These are phyloP conservation scores for Ambastaia sidthimunki DNA, from an alignment of 2,797 vertebrate species.

Conservation along the genomic window DNA sequence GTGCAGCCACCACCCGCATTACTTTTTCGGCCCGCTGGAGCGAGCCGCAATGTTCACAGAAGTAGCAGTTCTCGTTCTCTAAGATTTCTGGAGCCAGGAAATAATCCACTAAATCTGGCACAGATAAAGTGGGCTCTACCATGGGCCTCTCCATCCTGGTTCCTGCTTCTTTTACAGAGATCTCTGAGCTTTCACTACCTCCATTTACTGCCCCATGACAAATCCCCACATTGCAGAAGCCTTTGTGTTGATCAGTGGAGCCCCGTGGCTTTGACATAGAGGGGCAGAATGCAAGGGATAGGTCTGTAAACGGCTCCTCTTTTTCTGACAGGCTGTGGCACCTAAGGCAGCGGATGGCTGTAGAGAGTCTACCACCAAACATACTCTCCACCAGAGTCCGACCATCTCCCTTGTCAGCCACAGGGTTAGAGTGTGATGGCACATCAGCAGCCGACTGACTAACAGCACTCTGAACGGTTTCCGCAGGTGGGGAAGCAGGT, in stretches of 20 bases:
- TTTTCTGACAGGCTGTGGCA: slow-evolving; percentile 93
- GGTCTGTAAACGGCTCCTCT: slow-evolving; percentile 95
- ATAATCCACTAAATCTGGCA: slow-evolving; percentile 94
- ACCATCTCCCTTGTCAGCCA: slow-evolving; percentile 64
- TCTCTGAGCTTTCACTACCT: slow-evolving; percentile 74
- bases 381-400: slow-evolving; percentile 91
- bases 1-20: slow-evolving; percentile 90
- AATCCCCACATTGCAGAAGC: slow-evolving; percentile 49
- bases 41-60: slow-evolving; percentile 93
- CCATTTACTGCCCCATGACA: slow-evolving; percentile 80
- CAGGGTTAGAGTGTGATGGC: slow-evolving; percentile 43
- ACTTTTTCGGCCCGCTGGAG: slow-evolving; percentile 94
- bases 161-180: slow-evolving; percentile 49
- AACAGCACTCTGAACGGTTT: slow-evolving; percentile 52
- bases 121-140: slow-evolving; percentile 80
- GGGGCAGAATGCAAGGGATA: slow-evolving; percentile 95
- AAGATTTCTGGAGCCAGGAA: slow-evolving; percentile 96
- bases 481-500: slow-evolving; percentile 46
- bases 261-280: slow-evolving; percentile 67
- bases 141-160: slow-evolving; percentile 63
- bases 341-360: slow-evolving; percentile 90
- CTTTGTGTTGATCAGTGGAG: slow-evolving; percentile 64
- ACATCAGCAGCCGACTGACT: slow-evolving; percentile 64
- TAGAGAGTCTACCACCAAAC: slow-evolving; percentile 93
- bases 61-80: slow-evolving; percentile 95